These are phyloP conservation scores for Acleris sparsana DNA, from an alignment of 2,888 invertebrate genomes.

Conservation along the genomic window DNA sequence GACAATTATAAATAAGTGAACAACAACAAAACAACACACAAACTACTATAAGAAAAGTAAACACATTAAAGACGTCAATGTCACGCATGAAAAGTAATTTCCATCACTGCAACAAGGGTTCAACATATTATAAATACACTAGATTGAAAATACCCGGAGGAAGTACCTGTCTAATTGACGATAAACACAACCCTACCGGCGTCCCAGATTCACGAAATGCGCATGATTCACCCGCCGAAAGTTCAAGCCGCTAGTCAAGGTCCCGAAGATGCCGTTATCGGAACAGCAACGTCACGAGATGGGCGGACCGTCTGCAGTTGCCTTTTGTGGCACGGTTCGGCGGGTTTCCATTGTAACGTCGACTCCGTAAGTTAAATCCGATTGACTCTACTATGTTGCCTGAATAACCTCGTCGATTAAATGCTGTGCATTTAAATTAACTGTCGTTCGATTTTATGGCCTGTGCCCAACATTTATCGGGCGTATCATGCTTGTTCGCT, in stretches of 20 bases:
- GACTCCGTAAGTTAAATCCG: conserved; percentile 37
- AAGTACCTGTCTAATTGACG: neutral
- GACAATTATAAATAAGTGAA: no score
- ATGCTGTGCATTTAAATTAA: conserved; percentile 34
- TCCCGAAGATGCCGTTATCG: conserved; percentile 74
- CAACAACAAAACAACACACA: no score
- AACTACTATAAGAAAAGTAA: no score
- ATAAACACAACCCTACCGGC: conserved; percentile 3
- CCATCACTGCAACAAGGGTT: no score
- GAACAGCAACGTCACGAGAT: conserved; percentile 74
- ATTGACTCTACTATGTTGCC: conserved; percentile 33
- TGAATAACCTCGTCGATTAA: conserved; percentile 37
- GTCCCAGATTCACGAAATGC: conserved; percentile 38
- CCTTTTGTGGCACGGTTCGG: conserved; percentile 40
- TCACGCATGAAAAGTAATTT: no score
- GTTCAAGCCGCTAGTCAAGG: conserved; percentile 71
- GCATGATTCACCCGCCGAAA: conserved; percentile 54
- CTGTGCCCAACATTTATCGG: conserved; percentile 23
- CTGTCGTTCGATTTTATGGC: conserved; percentile 29
- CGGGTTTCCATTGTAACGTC: conserved; percentile 52
- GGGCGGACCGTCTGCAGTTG: conserved; percentile 48
- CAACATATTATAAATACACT: no score
- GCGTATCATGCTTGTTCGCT: conserved; percentile 18
- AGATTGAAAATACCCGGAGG: neutral
- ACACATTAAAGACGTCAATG: no score